A percentile compares a stretch with the other conserved stretches of the same genome.
These are phyloP conservation scores for Zaprionus lineosus DNA, from an alignment of 2,888 invertebrate species.

Conservation along the genomic window DNA sequence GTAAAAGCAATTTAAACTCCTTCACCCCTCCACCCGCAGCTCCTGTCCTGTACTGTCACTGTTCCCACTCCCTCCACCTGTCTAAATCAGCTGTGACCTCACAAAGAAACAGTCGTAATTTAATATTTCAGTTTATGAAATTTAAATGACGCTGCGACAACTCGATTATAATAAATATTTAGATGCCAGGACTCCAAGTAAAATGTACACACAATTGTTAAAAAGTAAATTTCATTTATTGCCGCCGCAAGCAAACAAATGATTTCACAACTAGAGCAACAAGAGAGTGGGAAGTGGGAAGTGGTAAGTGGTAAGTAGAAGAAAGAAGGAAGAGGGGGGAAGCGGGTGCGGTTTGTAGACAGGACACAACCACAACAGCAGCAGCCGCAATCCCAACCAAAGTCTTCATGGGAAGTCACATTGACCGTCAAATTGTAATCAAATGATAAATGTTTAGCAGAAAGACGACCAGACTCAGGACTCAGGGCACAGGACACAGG, in stretches of 20 bases:
- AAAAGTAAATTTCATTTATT: slow-evolving; percentile 63
- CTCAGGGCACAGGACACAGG: too few species aligned
- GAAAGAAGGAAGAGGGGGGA: slow-evolving; percentile 22
- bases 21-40: too few species aligned
- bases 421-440: slow-evolving; percentile 75
- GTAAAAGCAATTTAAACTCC: neutral
- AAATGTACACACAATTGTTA: slow-evolving; percentile 60
- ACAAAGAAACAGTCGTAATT: slow-evolving; percentile 46
- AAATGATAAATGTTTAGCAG: slow-evolving; percentile 69
- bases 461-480: slow-evolving; percentile 19
- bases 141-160: slow-evolving; percentile 52
- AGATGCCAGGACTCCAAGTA: slow-evolving; percentile 49
- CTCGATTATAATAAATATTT: slow-evolving; percentile 60
- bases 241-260: slow-evolving; percentile 44
- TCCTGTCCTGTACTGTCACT: too few species aligned
- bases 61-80: too few species aligned
- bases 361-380: neutral
- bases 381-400: neutral
- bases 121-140: slow-evolving; percentile 60
- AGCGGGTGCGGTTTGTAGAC: too few species aligned
- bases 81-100: slow-evolving; percentile 15
- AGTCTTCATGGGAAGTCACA: slow-evolving; percentile 42
- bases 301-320: too few species aligned
- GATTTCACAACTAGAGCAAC: slow-evolving; percentile 18
- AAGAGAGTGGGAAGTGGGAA: too few species aligned